phyloP scores from a whole-genome alignment of 1,140 invertebrate species.

The Parasteatoda tepidariorum region DNA sequence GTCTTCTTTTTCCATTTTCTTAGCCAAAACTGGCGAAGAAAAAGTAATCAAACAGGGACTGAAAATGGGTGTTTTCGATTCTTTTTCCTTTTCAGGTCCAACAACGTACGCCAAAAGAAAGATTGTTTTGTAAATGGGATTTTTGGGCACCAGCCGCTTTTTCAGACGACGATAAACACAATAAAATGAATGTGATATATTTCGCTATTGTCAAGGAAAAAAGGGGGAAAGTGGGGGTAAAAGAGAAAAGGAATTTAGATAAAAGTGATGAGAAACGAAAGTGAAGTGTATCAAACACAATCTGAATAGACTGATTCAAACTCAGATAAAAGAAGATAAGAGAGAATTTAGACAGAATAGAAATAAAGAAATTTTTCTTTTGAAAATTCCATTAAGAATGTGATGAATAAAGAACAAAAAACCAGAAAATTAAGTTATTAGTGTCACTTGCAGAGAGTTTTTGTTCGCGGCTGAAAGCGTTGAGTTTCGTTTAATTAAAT shows the following conservation, averaged over 20 bases:
- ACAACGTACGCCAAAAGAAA: no score
- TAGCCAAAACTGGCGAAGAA: not conserved
- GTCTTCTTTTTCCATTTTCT: not conserved
- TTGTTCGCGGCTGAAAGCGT: no score
- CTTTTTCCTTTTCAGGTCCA: not conserved
- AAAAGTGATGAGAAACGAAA: constrained; percentile 20
- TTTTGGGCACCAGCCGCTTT: constrained; percentile 4
- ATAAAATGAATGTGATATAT: constrained; percentile 45
- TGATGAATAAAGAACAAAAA: no score
- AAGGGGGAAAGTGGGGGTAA: not conserved
- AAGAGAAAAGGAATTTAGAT: constrained; percentile 32
- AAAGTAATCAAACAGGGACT: constrained; percentile 7
- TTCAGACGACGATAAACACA: constrained; percentile 37
- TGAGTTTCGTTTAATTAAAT: no score
- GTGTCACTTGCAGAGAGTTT: no score
- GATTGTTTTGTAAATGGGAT: constrained; percentile 43
- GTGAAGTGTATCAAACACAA: not conserved
- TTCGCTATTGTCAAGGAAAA: constrained; percentile 11
- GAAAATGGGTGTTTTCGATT: constrained; percentile 10
- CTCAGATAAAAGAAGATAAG: constrained; percentile 32
- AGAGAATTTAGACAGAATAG: not conserved
- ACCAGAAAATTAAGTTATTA: no score
- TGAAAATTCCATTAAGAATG: no score
- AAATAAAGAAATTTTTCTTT: no score
- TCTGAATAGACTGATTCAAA: not conserved